Base-by-base conservation (phyloP, 2,797 vertebrate species). In the Novumbra hubbsi region DNA sequence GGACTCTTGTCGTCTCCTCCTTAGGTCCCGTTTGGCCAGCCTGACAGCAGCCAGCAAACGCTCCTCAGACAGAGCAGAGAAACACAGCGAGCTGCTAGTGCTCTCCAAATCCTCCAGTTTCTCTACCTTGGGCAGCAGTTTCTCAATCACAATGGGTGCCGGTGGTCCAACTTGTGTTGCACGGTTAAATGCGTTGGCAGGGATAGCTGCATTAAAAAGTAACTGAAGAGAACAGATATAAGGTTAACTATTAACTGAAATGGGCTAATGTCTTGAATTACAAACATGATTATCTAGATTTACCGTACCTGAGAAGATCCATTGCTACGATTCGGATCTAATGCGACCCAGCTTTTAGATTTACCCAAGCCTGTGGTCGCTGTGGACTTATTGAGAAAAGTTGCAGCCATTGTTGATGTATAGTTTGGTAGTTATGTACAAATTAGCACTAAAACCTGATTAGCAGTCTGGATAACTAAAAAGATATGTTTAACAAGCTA, bases 21-120 rank as follows among this genome's bases (percentile, higher is more conserved):
- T 94, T 63, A 99, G 52, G 77, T 99, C 97, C 83, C 95, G 92
- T 87, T 91, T 96, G 71, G 97, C 98, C 64, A 98, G 84, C 57
- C 92, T 92, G 70, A 98, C 75, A 0, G 98, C 98, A 49, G 90
- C 82, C 78, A 89, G 93, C 62, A 99, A 91, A 68, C 88, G 94
- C 73, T 99, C 96, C 86, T 98, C 95, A 1, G 98, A 99, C 12
- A 99, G 74, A 1, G 91, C 80, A 0, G 95, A 96, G 86, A 99
- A 97, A 34, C 87, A 87, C 64, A 95, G 48, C 15, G 94, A 94
- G 76, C 91, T 91, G 73, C 73, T 81, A 52, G 79, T 80, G 60
- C 85, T 80, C 11, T 84, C 82, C 14, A 83, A 78, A 14, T 75
- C 84, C 45, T 84, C 84, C 70, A 12, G 71, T 64, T 79, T 68